Conservation (phyloP, 2,888 invertebrate species). For the Sympetrum striolatum region DNA sequence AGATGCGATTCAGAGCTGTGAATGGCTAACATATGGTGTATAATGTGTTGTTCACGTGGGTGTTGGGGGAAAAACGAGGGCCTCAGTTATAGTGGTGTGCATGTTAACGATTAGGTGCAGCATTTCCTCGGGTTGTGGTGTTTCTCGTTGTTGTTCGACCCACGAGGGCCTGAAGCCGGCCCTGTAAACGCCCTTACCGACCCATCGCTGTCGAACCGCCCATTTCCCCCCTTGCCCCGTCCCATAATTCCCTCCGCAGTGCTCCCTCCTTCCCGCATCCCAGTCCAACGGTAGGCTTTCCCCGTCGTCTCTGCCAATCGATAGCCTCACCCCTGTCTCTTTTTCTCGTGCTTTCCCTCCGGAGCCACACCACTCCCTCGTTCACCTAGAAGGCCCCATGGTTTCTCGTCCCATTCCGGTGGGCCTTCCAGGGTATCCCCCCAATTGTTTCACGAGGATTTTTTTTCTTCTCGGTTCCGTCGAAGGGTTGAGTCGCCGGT, state of each 20-base stretch:
- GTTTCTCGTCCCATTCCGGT: neutral
- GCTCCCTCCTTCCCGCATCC: neutral
- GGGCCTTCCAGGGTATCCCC: neutral
- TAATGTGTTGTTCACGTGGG: too few relatives aligned
- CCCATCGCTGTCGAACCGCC: neutral
- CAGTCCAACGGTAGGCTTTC: neutral
- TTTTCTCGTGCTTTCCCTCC: constrained; percentile 26
- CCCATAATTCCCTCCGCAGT: neutral
- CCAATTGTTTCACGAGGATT: neutral
- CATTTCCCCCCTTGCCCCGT: neutral
- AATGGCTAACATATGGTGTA: too few relatives aligned
- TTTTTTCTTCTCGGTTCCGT: neutral
- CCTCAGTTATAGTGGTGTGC: too few relatives aligned
- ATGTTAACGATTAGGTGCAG: too few relatives aligned
- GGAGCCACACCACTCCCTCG: constrained; percentile 29
- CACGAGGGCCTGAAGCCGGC: neutral
- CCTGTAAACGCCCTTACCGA: neutral
- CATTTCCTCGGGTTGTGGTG: too few relatives aligned
- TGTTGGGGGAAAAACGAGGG: too few relatives aligned
- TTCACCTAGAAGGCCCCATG: constrained; percentile 18
- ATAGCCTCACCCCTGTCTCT: neutral
- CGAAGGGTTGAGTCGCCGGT: neutral
- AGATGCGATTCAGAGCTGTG: too few relatives aligned
- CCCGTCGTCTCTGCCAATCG: neutral
- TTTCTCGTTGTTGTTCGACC: neutral